Evolutionary conservation across 2,888 invertebrate species (phyloP).

Genomic region (Lithodes maja): DNA sequence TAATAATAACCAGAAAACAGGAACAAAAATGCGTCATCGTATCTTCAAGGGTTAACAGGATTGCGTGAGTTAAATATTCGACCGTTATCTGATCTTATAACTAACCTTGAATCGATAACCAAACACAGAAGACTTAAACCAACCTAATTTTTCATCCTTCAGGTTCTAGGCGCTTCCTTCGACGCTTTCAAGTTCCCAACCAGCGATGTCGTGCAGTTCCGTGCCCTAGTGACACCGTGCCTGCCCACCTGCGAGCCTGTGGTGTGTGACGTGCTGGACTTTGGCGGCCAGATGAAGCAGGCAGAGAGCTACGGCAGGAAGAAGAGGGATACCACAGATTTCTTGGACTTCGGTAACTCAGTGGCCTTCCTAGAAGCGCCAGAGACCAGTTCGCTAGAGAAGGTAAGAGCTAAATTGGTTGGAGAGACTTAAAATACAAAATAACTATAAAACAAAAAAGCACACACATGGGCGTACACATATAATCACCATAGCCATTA

Average conservation of each 20-base stretch:
- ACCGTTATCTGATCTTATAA: no score
- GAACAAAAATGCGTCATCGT: no score
- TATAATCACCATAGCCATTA: no score
- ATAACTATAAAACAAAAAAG: no score
- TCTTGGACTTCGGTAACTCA: conserved; percentile 75
- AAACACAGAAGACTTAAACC: neutral
- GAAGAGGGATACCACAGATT: conserved; percentile 77
- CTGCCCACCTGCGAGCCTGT: conserved; percentile 95
- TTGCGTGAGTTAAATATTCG: no score
- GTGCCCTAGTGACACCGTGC: conserved; percentile 95
- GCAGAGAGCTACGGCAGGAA: conserved; percentile 88
- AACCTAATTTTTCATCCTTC: conserved; percentile 71
- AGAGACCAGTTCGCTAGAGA: neutral
- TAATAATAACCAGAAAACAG: no score
- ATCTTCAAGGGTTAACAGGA: no score
- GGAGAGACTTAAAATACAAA: no score
- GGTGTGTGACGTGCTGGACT: conserved; percentile 89
- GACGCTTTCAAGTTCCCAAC: conserved; percentile 98
- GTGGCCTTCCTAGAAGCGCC: neutral
- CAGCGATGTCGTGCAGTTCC: conserved; percentile 95
- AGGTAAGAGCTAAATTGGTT: neutral
- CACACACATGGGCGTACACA: no score
- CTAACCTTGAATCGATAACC: no score
- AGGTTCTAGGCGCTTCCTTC: conserved; percentile 91
- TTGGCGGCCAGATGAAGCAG: conserved; percentile 87